Base-by-base conservation (phyloP, 2,888 invertebrate genomes). In the Zygaena filipendulae region DNA sequence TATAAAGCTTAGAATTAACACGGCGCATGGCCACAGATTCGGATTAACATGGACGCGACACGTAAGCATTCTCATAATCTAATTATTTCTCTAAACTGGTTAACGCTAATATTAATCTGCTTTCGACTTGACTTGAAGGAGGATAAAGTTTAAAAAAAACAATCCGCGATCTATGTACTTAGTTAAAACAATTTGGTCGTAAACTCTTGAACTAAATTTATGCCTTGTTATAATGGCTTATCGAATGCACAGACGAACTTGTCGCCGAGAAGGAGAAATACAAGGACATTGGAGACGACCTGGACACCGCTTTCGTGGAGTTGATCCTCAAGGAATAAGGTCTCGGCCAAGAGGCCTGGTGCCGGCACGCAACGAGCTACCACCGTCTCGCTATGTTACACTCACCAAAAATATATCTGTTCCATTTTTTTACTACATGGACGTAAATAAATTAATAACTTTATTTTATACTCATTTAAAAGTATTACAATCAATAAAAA, bases 221-320 rank as follows among this genome's bases (percentile, higher is more conserved):
- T n/a, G n/a, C n/a, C n/a, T n/a, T n/a, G n/a, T n/a, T n/a, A n/a
- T n/a, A n/a, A n/a, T n/a, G n/a, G n/a, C n/a, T 27, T 13, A 20
- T 27, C 11, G 24, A 47, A 54, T 67, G 52, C 51, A 49, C 87
- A 95, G 95, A 95, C 88, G 94, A 95, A 75, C 88, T 95, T 71
- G 92, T 95, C 63, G 88, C 91, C 77, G 94, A 94, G 82, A 99
- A 98, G 88, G 97, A 98, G 85, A 95, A 96, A 80, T 98, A 97
- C 95, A 98, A 97, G 88, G 91, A 93, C 84, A 97, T 99, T 85
- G 97, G 97, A 86, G 98, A 98, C 88, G 98, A 98, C 82, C 87
- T 99, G 87, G 98, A 99, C 84, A 92, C 93, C 71, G 98, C 98
- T 68, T 97, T 98, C 86, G 95, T 96, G 82, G 92, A 92, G 79